Base-by-base conservation (phyloP, 2,888 invertebrate genomes). In the Tiliacea aurago region DNA sequence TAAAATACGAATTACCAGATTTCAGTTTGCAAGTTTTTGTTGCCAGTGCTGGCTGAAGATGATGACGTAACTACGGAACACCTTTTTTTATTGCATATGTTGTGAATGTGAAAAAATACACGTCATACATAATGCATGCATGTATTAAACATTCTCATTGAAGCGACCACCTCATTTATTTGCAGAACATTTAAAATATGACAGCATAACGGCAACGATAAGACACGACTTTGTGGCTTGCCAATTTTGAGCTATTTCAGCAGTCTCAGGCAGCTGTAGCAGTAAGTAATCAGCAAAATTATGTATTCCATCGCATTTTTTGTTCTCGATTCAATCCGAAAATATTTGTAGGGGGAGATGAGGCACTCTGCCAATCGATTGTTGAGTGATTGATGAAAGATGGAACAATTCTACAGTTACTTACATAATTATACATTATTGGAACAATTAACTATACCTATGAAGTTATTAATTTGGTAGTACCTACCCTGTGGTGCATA, bases 1-100 rank as follows among this genome's bases (percentile, higher is more conserved):
- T 76, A 77, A 83, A 81, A 81, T 74, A 63, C 70, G 71, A 82
- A 80, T 77, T 73, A 70, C 70, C 65, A 65, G 37, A 72, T 49
- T 74, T 65, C 33, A 58, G 47, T 33, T 68, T 64, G 51, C 51
- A 53, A 62, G 23, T 65, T 80, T 68, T 76, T 68, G 28, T 37
- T 55, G 45, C 49, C 13, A 43, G 13, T 45, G 15, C 58, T 49
- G 33, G 20, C 18, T 49, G 33, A 11, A 62, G 18, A 61, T 15
- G 18, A 45, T 18, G 13, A 45, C n/a, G 45, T 23, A 18, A 45
- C 43, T 28, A 2, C 2, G 23, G 20, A 28, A 58, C 7, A 20
- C 1, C 1, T 66, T 58, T 41, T 56, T 59, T 28, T 20, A 5
- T 15, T 23, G 37, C 2, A 45, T 45, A 11, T 45, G 33, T 45